Evolutionary conservation across 1,140 invertebrate species (phyloP).

Genomic region (Heterodera schachtii): DNA sequence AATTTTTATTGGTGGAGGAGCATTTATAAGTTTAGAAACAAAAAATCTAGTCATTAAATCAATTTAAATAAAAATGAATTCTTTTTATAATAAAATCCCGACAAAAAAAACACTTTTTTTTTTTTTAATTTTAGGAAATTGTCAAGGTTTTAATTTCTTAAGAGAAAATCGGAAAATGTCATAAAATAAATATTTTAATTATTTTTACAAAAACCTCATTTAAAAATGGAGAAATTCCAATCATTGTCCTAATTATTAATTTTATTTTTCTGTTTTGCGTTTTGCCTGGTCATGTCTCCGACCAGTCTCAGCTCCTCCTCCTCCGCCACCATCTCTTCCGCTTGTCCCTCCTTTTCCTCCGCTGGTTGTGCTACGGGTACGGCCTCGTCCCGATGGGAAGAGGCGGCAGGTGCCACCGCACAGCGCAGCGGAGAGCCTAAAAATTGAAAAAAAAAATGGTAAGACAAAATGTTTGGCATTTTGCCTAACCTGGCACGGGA

Average conservation of each 20-base stretch:
- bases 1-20: no score
- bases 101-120: no score
- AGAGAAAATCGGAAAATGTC: no score
- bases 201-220: no score
- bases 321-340: constrained; percentile 28
- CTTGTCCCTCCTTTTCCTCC: constrained; percentile 20
- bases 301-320: constrained; percentile 51
- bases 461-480: constrained; percentile 7
- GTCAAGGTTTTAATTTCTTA: no score
- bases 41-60: no score
- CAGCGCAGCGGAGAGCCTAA: constrained; percentile 69
- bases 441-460: constrained; percentile 5
- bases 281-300: constrained; percentile 47
- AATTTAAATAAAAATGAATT: no score
- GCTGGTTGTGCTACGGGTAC: constrained; percentile 24
- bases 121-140: no score
- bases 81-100: no score
- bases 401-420: constrained; percentile 71
- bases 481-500: constrained; percentile 77
- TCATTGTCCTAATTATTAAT: background rate
- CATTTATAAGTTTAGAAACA: no score
- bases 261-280: background rate
- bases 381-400: constrained; percentile 69
- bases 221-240: no score
- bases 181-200: no score